phyloP scores from a whole-genome alignment of 2,888 invertebrate species.

The Selenia dentaria region DNA sequence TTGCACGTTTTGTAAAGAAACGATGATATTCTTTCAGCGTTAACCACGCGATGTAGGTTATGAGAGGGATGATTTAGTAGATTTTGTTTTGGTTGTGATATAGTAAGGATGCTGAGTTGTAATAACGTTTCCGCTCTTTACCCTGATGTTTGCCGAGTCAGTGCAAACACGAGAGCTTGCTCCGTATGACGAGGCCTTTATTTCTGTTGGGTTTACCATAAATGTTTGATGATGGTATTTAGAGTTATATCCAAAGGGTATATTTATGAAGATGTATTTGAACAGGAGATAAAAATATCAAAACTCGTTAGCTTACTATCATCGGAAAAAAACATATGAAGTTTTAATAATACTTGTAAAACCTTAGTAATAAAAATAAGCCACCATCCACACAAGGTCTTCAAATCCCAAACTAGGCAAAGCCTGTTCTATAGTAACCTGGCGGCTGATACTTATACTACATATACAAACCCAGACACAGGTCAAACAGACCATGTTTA shows the following conservation, averaged over 20 bases:
- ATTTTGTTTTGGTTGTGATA: slow-evolving; percentile 2
- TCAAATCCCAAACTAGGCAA: no score
- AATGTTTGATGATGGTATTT: slow-evolving; percentile 40
- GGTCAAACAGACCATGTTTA: no score
- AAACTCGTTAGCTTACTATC: no score
- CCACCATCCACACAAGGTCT: no score
- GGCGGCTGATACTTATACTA: no score
- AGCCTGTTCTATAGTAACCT: no score
- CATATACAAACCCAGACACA: no score
- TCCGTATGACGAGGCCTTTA: slow-evolving; percentile 44
- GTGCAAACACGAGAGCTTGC: slow-evolving; percentile 68
- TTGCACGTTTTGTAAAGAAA: slow-evolving; percentile 13
- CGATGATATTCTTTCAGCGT: rapidly evolving
- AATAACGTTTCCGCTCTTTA: slow-evolving; percentile 78
- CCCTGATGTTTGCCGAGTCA: slow-evolving; percentile 69
- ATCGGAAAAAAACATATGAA: no score
- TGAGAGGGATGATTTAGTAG: slow-evolving; percentile 1
- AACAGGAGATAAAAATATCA: neutral
- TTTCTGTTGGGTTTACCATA: slow-evolving; percentile 45
- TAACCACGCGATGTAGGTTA: slow-evolving; percentile 33
- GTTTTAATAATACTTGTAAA: no score
- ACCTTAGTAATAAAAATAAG: no score
- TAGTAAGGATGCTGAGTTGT: slow-evolving; percentile 55
- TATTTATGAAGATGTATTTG: slow-evolving; percentile 8
- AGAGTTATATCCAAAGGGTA: slow-evolving; percentile 8